Evolutionary conservation across 2,797 vertebrate genomes (phyloP), one percentile per base, ranked within the genome.

Genomic region (Chaetophractus vellerosus): DNA sequence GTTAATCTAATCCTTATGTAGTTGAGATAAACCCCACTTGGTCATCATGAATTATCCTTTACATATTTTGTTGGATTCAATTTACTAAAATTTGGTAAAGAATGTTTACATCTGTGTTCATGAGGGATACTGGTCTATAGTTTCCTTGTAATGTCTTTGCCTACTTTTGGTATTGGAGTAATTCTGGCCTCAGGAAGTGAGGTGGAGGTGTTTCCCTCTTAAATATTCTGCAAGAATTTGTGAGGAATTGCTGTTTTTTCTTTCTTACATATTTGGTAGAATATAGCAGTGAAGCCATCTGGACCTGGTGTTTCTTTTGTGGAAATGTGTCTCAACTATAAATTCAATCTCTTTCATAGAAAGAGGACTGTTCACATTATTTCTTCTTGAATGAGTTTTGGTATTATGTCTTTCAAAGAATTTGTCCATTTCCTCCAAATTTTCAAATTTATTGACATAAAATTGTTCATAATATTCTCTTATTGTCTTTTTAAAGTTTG

Each of bases 31-130:
- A 66, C 31, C 18, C 57, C 6, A 63, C 19, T 68, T 68, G 45
- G 31, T 48, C 38, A 87, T 88, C 57, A 15, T 81, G 28, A 55
- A 18, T 80, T 90, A 90, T 41, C 26, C 24, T 85, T 79, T 86
- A 66, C 48, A 19, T 91, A 41, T 76, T 48, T 69, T 78, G 48
- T 57, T 90, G 48, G 55, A 12, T 71, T 80, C 36, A 57, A 0
- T 74, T 64, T 82, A 82, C 68, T 63, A 26, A 86, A 71, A 71
- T 86, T 71, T 92, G 55, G 19, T 63, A 55, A 74, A n/a, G n/a
- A n/a, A n/a, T n/a, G n/a, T n/a, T n/a, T n/a, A n/a, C n/a, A n/a
- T n/a, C n/a, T n/a, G n/a, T 45, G 68, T 81, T 91, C 68, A 66
- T 69, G n/a, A 68, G 6, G 15, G 26, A 64, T 52, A 18, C 5